These are phyloP conservation scores for Clarias magur DNA, from an alignment of 2,113 vertebrate genomes.

Conservation along the genomic window DNA sequence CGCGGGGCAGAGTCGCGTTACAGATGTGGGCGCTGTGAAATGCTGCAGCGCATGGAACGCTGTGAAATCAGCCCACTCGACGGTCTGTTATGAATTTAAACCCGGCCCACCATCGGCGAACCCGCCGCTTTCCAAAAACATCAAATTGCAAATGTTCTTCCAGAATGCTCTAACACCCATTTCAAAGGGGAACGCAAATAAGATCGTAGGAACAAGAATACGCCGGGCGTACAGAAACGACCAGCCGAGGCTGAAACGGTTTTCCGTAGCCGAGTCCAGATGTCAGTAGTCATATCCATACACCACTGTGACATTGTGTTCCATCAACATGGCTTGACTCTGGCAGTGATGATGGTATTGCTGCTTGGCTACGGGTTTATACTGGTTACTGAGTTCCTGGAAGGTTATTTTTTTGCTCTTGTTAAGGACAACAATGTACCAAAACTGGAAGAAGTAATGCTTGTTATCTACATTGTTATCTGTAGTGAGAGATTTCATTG, in stretches of 20 bases:
- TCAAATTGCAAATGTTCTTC: constrained; percentile 7
- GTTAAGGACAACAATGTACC: neutral
- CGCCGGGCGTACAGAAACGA: neutral
- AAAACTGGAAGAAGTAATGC: neutral
- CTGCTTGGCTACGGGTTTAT: neutral
- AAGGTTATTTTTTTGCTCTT: neutral
- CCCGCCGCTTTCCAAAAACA: neutral
- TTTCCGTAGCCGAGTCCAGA: constrained; percentile 9
- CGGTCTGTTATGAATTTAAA: constrained; percentile 21
- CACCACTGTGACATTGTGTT: neutral
- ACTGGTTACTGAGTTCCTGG: neutral
- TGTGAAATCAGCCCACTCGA: neutral
- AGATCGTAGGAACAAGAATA: neutral
- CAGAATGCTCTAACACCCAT: neutral
- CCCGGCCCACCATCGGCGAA: constrained; percentile 3
- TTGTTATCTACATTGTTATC: neutral
- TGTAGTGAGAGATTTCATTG: neutral
- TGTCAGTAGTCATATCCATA: neutral
- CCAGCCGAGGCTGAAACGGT: neutral
- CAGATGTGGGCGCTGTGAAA: constrained; percentile 10
- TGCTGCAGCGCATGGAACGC: neutral
- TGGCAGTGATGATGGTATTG: neutral
- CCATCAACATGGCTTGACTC: neutral
- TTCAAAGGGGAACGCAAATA: neutral
- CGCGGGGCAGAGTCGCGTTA: neutral